Evolutionary conservation across 2,113 vertebrate genomes (phyloP), one percentile per base, ranked within the genome.

Genomic region (Tinamus guttatus): DNA sequence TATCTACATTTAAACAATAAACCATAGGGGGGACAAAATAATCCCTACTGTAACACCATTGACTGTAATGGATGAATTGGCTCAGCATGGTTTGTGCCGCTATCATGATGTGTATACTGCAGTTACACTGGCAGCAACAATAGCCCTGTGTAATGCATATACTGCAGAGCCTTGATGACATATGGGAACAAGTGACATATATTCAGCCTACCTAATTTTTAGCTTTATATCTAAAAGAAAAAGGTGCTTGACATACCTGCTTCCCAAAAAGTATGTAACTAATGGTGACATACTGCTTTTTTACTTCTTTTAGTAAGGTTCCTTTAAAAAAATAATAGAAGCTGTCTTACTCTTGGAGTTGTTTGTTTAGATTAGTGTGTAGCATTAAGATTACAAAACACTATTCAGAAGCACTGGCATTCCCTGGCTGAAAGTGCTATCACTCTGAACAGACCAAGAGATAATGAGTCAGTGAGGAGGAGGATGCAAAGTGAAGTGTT

Each of bases 41-140:
- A 94, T 95, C 82, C 76, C 82, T 83, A 64, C 93, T 80, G 54
- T 93, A 94, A 87, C 56, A 71, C 69, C 76, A 64, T 86, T 75
- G 90, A 90, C 82, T 90, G 60, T 83, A 95, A 95, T 64, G 64
- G 91, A 90, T 94, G 87, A 91, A 94, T 94, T 92, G 85, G 56
- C 95, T 93, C 90, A 88, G 82, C 68, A 25, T 45, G 85, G 75
- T 89, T 64, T 88, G 60, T 73, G 56, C 79, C 62, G 16, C 86
- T 90, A 11, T 73, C 78, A n/a, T 59, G 54, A 69, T 67, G 71
- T 93, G 27, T 70, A 6, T 67, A 25, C 52, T 89, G 71, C 71
- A 63, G 85, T 68, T 60, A 60, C 60, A 13, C 13, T 70, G 80
- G 62, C 63, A 94, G 34, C 45, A 74, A 12, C 79, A 36, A 59